Evolutionary conservation across 2,888 invertebrate genomes (phyloP).

Genomic region (Eilema sororculum): DNA sequence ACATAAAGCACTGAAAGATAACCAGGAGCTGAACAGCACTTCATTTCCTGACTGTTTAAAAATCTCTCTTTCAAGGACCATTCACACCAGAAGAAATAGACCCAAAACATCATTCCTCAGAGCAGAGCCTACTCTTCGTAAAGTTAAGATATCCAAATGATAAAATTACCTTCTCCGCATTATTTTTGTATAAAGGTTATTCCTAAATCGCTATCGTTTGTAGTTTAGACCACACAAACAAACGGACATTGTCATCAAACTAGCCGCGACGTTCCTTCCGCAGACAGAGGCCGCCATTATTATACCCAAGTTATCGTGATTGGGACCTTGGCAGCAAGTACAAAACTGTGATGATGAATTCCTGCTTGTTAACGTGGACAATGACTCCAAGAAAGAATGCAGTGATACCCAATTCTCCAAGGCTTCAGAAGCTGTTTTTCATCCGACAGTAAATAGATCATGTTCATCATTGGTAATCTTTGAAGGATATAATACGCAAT

Average conservation of each 20-base stretch:
- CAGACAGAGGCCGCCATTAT: constrained; percentile 45
- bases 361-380: constrained; percentile 5
- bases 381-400: not conserved
- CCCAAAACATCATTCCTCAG: too few relatives aligned
- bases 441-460: too few relatives aligned
- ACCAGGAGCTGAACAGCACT: too few relatives aligned
- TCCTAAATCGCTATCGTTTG: constrained; percentile 10
- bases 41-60: too few relatives aligned
- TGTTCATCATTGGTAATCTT: too few relatives aligned
- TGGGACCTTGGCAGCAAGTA: constrained; percentile 38
- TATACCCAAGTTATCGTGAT: constrained; percentile 34
- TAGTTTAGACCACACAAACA: not conserved
- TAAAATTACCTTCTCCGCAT: not conserved
- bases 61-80: too few relatives aligned
- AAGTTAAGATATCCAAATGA: not conserved
- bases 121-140: too few relatives aligned
- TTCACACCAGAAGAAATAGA: too few relatives aligned
- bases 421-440: too few relatives aligned
- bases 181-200: not conserved
- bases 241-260: constrained; percentile 51
- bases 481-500: too few relatives aligned
- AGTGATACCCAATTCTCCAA: not conserved
- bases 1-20: too few relatives aligned
- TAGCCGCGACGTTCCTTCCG: constrained; percentile 50
- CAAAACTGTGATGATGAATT: constrained; percentile 17